These are phyloP conservation scores for Bombus balteatus DNA, from an alignment of 1,140 invertebrate species.

Conservation along the genomic window DNA sequence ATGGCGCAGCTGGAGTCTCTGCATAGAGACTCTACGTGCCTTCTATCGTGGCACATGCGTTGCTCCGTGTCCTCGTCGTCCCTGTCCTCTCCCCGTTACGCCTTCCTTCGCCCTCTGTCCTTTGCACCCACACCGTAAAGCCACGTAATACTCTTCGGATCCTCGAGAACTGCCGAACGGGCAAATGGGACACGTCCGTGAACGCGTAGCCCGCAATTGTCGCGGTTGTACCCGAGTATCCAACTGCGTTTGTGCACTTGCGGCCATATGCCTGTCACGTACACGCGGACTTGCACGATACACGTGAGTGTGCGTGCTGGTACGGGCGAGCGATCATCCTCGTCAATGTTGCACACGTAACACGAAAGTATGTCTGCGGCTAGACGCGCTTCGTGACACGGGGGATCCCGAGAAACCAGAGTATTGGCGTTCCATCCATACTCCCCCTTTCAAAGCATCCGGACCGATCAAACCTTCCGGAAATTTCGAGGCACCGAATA, in stretches of 20 bases:
- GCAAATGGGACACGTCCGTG: slow-evolving; percentile 70
- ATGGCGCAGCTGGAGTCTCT: slow-evolving; percentile 76
- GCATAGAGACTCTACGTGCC: slow-evolving; percentile 76
- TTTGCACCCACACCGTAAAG: slow-evolving; percentile 59
- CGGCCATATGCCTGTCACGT: slow-evolving; percentile 16
- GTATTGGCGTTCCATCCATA: slow-evolving; percentile 19
- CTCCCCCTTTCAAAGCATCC: not conserved
- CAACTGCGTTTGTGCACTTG: slow-evolving; percentile 32
- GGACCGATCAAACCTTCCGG: slow-evolving; percentile 4
- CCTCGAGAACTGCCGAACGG: slow-evolving; percentile 64
- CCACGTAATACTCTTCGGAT: slow-evolving; percentile 70
- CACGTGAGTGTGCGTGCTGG: not conserved
- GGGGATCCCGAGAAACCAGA: not conserved
- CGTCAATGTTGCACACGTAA: slow-evolving; percentile 2
- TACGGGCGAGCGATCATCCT: not conserved
- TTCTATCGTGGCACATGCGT: slow-evolving; percentile 70
- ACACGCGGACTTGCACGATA: not conserved
- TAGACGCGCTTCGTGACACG: slow-evolving; percentile 16
- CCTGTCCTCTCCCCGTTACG: not conserved
- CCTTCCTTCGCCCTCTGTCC: slow-evolving; percentile 21
- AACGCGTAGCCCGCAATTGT: slow-evolving; percentile 71
- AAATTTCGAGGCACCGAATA: not conserved
- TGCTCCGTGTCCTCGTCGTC: slow-evolving; percentile 27
- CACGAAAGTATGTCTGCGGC: slow-evolving; percentile 22
- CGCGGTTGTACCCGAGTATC: slow-evolving; percentile 59